A percentile compares a stretch with the other conserved stretches of the same genome.
Conservation (phyloP, 2,888 invertebrate species). For the Eupithecia vulgata region DNA sequence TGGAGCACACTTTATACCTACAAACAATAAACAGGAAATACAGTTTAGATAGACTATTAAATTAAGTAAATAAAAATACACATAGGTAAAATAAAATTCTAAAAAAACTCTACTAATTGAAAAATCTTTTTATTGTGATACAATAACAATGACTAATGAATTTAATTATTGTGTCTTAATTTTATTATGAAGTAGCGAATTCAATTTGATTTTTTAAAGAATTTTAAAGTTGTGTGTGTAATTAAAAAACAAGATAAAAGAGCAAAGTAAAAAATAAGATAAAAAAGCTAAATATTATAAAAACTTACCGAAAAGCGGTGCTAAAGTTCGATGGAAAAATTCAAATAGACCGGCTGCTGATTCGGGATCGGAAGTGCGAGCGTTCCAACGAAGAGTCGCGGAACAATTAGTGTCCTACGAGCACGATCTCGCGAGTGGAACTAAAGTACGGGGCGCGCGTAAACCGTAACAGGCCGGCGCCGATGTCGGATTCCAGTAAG, state of each 20-base stretch:
- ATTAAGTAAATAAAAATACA: constrained; percentile 32
- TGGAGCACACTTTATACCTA: constrained; percentile 57
- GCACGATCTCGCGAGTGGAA: constrained; percentile 76
- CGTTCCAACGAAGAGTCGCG: constrained; percentile 63
- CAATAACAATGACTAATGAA: background rate
- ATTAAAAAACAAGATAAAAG: too few species aligned
- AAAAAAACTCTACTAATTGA: background rate
- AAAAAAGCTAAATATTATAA: constrained; percentile 36
- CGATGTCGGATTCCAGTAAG: constrained; percentile 78
- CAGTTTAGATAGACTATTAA: background rate
- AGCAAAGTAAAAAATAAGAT: constrained; percentile 31
- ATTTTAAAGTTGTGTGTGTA: background rate
- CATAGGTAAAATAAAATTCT: constrained; percentile 11
- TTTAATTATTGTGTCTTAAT: background rate
- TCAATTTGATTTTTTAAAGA: too few species aligned
- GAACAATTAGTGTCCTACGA: constrained; percentile 72
- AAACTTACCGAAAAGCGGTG: constrained; percentile 55
- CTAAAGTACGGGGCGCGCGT: constrained; percentile 68
- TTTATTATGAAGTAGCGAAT: background rate
- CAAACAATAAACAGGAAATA: background rate
- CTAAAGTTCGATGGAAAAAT: constrained; percentile 56
- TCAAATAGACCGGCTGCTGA: constrained; percentile 43
- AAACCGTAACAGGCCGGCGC: constrained; percentile 78
- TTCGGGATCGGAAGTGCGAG: constrained; percentile 53
- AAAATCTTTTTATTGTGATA: background rate